A percentile compares a stretch with the other conserved stretches of the same genome.
phyloP scores from a whole-genome alignment of 2,113 vertebrate genomes.

The Scophthalmus maximus region DNA sequence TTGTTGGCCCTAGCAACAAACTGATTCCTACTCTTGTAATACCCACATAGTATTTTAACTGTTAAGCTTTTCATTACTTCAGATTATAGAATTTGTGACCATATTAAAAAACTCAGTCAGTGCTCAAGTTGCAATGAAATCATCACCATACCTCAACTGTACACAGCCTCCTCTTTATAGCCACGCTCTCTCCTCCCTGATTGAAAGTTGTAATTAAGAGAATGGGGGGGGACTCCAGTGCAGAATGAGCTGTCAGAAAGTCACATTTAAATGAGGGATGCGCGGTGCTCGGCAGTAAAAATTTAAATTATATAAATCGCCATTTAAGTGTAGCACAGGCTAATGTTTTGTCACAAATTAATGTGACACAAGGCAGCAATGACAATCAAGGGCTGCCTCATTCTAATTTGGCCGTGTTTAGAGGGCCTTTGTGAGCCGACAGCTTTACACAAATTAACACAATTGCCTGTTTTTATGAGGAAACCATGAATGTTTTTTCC shows the following conservation, averaged over 20 bases:
- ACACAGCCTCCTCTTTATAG: constrained; percentile 15
- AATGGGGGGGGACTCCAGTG: constrained; percentile 92
- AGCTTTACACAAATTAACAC: constrained; percentile 98
- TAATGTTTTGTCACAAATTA: constrained; percentile 99
- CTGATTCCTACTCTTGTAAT: not conserved
- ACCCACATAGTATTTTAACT: constrained; percentile 21
- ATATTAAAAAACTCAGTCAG: constrained; percentile 33
- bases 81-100: constrained; percentile 71
- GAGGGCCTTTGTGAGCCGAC: constrained; percentile 92
- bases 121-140: constrained; percentile 28
- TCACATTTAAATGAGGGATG: constrained; percentile 99
- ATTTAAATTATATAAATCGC: constrained; percentile 99
- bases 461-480: constrained; percentile 95
- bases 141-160: constrained; percentile 28
- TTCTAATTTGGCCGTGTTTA: constrained; percentile 99
- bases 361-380: constrained; percentile 97
- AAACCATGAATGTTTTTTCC: constrained; percentile 88
- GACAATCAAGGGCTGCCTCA: constrained; percentile 97
- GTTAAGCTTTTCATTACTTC: constrained; percentile 67
- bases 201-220: constrained; percentile 99
- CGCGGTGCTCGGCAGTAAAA: constrained; percentile 91
- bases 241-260: constrained; percentile 99
- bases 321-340: constrained; percentile 97
- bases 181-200: constrained; percentile 74
- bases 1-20: not conserved